These are phyloP conservation scores for Cephus nigrinus DNA, from an alignment of 2,888 invertebrate species.

Conservation along the genomic window DNA sequence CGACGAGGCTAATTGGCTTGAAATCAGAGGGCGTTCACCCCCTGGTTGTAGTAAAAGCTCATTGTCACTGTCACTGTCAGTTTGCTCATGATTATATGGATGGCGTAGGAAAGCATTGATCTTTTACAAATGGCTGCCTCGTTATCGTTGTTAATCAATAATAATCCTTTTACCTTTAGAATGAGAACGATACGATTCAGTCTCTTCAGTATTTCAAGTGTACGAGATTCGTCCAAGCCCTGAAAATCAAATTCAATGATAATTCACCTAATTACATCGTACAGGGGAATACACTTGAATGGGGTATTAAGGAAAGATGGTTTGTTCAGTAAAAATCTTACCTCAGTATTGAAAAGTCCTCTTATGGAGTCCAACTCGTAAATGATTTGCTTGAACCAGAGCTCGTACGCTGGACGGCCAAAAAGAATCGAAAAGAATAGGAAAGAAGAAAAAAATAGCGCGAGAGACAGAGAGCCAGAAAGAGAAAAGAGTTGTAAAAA, in stretches of 20 bases:
- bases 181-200: constrained; percentile 93
- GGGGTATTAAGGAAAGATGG: background rate
- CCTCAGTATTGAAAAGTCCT: constrained; percentile 77
- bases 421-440: constrained; percentile 9
- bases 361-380: constrained; percentile 96
- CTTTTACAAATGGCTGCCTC: background rate
- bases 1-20: constrained; percentile 51
- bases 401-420: constrained; percentile 83
- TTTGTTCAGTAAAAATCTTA: constrained; percentile 23
- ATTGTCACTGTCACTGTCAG: constrained; percentile 31
- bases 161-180: constrained; percentile 76
- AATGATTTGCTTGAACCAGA: constrained; percentile 99
- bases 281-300: background rate
- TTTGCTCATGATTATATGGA: background rate
- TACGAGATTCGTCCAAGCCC: constrained; percentile 89
- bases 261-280: background rate
- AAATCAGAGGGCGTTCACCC: constrained; percentile 43
- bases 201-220: constrained; percentile 91
- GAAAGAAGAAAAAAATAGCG: background rate
- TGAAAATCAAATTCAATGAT: constrained; percentile 44
- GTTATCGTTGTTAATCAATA: background rate
- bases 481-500: background rate
- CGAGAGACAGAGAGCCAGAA: background rate
- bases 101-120: background rate
- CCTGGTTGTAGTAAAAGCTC: constrained; percentile 15